Base-by-base conservation (phyloP, 64 coral and sea anemone species). In the Actinia tenebrosa region DNA sequence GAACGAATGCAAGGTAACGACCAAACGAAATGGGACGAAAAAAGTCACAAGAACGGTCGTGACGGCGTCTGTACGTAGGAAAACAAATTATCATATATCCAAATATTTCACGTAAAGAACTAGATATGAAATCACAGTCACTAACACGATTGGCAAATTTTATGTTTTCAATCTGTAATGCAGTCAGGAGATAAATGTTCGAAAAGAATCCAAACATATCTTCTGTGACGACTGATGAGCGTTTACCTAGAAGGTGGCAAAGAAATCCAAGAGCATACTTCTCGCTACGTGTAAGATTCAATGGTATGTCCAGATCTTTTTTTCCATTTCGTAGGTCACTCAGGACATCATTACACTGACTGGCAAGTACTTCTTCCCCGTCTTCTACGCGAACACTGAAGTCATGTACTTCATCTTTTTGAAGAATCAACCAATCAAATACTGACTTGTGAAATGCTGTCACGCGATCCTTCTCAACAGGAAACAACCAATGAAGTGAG, bases 361-460 rank as follows among this genome's bases (percentile, higher is more conserved):
- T 23, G 7, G 44, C 69, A 86, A 91, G 89, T 22, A 91, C 75
- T 22, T 79, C 56, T 20, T 86, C 37, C 3, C 89, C 89, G 25
- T 86, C 54, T 14, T 80, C 69, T 89, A 43, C 27, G 37, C 26
- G 69, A 72, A 72, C 69, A 72, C 69, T 72, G 69, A 72, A 72
- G 23, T 72, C 26, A 72, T 72, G 25, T 58, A 0, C 56, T 58
- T 58, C 0, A 58, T 75, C 22, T n/a, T 75, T 19, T 3, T 27
- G 45, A 15, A 22, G 56, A n/a, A 62, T 84, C 50, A 89, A 84
- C 88, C 88, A 89, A 26, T 89, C 88, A 27, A 79, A 45, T 0
- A 88, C 75, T 58, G 88, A 83, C 44, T 89, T 89, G 80, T 89
- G 88, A 54, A 89, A 71, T 46, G 83, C 30, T 60, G 64, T 10